These are phyloP conservation scores for Spodoptera frugiperda DNA, from an alignment of 1,140 invertebrate genomes.

Conservation along the genomic window DNA sequence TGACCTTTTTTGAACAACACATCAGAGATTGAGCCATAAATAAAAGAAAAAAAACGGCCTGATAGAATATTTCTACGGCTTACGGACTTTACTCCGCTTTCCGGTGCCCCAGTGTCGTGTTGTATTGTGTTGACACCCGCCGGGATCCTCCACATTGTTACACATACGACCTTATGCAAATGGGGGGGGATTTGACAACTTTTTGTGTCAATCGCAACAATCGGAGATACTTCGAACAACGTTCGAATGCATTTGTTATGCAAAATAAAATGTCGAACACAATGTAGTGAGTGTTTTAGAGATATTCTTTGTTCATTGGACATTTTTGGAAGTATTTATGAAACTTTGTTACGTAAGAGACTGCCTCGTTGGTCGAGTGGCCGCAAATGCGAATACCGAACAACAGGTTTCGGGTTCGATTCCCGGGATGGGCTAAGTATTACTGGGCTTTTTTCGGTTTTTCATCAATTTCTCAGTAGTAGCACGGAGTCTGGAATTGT, in stretches of 20 bases:
- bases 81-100: conserved; percentile 1
- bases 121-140: conserved; percentile 10
- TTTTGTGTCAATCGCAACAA: conserved; percentile 33
- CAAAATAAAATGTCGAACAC: conserved; percentile 10
- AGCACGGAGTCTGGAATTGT: not conserved
- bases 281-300: not conserved
- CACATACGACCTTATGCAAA: conserved; percentile 33
- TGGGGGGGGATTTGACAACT: conserved; percentile 7
- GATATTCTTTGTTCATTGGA: not conserved
- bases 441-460: too few relatives aligned
- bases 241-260: conserved; percentile 30
- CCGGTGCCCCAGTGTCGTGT: not conserved
- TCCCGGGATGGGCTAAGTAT: too few relatives aligned
- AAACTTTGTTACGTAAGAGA: not conserved
- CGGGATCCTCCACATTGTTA: conserved; percentile 16
- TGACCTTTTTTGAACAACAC: not conserved
- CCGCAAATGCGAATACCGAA: too few relatives aligned
- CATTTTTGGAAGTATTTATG: not conserved
- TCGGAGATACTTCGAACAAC: conserved; percentile 15
- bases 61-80: conserved; percentile 3
- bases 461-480: too few relatives aligned
- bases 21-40: not conserved
- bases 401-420: too few relatives aligned
- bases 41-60: not conserved
- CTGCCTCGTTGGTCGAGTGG: too few relatives aligned